Base-by-base conservation (phyloP, 2,888 invertebrate genomes). In the Timandra comae region DNA sequence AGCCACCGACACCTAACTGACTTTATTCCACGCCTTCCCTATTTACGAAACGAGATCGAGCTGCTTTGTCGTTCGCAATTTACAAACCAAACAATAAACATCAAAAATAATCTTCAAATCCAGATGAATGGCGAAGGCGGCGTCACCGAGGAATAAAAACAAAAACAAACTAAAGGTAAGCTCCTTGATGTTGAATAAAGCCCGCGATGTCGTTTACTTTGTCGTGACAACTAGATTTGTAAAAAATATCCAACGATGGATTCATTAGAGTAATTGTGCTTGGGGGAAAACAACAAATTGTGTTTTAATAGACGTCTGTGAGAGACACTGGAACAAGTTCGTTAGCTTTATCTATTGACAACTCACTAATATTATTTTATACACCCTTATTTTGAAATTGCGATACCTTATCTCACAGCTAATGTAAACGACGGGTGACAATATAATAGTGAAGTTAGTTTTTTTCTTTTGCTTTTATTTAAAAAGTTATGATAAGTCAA, bases 71-170 rank as follows among this genome's bases (percentile, higher is more conserved):
- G 51, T 44, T 48, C 49, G 41, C 49, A 59, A 65, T 67, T 65
- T 58, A 46, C 50, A 57, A 63, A 60, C 52, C 55, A 59, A 64
- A 65, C 59, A 65, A 73, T 68, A 69, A 69, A 63, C 59, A 66
- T 63, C 52, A 60, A 49, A 60, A 65, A 65, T 63, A 69, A 68
- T 67, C 67, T 63, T 51, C 48, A 69, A 63, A 73, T 63, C 69
- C 64, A 60, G 63, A 74, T 67, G 56, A 70, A 73, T 71, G 50
- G 64, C 56, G 50, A 52, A 31, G 43, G 47, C 54, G 49, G 47
- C 45, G 46, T 43, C 50, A 52, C 48, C 38, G 45, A 46, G 52
- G 47, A 54, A 61, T 58, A 59, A 60, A 62, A 59, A 59, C 55
- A 64, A 64, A 63, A 62, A 55, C 55, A 59, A 64, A 63, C 50